Evolutionary conservation across 1,140 invertebrate species (phyloP).

Genomic region (Acromyrmex charruanus): DNA sequence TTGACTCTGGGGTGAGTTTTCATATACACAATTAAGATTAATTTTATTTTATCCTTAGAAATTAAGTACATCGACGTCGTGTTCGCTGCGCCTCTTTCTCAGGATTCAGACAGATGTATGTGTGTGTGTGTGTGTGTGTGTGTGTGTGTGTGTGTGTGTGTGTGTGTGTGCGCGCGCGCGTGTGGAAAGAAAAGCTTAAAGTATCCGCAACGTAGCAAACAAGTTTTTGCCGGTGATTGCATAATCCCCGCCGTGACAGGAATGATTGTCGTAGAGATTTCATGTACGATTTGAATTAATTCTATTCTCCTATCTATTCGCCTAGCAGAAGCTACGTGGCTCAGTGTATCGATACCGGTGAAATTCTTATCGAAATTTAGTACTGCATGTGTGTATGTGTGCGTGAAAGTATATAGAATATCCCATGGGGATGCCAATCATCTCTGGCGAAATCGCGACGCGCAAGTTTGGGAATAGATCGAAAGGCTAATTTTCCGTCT

Average conservation of each 20-base stretch:
- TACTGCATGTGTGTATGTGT: constrained; percentile 6
- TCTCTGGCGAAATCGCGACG: neutral
- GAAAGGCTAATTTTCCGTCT: constrained; percentile 55
- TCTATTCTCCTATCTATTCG: neutral
- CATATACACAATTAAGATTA: neutral
- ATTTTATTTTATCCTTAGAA: neutral
- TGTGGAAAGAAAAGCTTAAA: constrained; percentile 27
- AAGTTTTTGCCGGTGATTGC: constrained; percentile 56
- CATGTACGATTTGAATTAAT: neutral
- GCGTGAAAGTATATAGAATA: neutral
- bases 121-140: neutral
- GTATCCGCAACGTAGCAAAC: constrained; percentile 50
- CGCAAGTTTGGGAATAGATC: neutral
- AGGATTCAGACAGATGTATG: neutral
- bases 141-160: neutral
- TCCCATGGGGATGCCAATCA: neutral
- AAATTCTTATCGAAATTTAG: constrained; percentile 49
- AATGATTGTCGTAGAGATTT: constrained; percentile 13
- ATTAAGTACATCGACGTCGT: neutral
- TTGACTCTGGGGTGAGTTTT: constrained; percentile 85
- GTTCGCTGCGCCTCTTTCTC: neutral
- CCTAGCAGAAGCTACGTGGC: neutral
- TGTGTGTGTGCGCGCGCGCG: neutral
- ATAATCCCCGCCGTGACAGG: constrained; percentile 42
- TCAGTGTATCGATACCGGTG: neutral